Conservation (phyloP, 2,797 vertebrate species). For the Poeciliopsis paucimaculata region DNA sequence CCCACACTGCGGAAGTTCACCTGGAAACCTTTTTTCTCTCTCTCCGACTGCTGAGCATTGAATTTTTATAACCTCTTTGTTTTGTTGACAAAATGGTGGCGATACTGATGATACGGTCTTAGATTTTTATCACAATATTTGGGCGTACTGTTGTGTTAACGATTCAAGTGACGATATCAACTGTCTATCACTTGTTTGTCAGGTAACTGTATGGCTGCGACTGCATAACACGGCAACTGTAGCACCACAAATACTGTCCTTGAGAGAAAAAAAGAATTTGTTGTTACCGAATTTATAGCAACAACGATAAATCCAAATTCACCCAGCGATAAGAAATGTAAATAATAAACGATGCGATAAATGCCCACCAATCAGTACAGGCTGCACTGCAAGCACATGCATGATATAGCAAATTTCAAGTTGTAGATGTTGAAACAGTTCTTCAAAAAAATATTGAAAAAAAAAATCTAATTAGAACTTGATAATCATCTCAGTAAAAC, state of each 20-base stretch:
- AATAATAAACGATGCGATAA: too few relatives aligned
- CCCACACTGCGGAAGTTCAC: background rate
- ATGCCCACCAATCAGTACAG: background rate
- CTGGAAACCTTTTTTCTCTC: background rate
- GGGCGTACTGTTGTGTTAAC: too few relatives aligned
- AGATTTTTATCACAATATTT: too few relatives aligned
- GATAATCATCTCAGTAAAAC: background rate
- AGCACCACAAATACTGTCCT: too few relatives aligned
- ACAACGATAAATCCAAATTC: too few relatives aligned
- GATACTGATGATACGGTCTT: background rate
- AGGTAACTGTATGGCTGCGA: too few relatives aligned
- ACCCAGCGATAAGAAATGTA: too few relatives aligned
- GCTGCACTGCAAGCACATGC: background rate
- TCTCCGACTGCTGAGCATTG: background rate
- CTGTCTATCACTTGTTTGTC: too few relatives aligned
- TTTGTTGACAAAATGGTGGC: background rate
- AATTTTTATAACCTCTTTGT: background rate
- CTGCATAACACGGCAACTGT: too few relatives aligned
- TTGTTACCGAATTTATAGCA: too few relatives aligned
- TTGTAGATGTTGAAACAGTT: background rate
- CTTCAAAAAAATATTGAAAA: background rate
- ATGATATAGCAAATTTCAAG: background rate
- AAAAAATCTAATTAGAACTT: background rate
- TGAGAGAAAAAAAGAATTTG: too few relatives aligned
- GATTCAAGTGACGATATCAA: too few relatives aligned